phyloP scores from a whole-genome alignment of 2,888 invertebrate genomes.

The Eudemis profundana region DNA sequence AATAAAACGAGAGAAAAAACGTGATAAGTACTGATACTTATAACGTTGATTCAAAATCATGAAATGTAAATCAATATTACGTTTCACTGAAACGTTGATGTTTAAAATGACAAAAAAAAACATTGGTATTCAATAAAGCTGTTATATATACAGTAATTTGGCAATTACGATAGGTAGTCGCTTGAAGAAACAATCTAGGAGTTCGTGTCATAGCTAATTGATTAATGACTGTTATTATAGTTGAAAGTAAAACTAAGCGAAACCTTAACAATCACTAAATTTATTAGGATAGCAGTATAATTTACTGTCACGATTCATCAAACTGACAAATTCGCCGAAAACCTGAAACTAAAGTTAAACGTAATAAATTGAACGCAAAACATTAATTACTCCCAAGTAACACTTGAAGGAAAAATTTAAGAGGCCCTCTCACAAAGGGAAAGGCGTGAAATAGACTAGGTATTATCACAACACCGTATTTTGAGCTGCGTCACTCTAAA shows the following conservation, averaged over 20 bases:
- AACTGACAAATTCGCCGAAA: neutral
- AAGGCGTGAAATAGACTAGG: conserved; percentile 30
- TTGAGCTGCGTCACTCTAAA: neutral
- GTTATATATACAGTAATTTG: too few relatives aligned
- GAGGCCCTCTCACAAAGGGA: conserved; percentile 24
- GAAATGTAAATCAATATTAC: too few relatives aligned
- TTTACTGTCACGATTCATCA: neutral
- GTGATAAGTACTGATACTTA: too few relatives aligned
- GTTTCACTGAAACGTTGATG: too few relatives aligned
- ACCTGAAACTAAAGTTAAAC: neutral
- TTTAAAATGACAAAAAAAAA: too few relatives aligned
- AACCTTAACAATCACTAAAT: too few relatives aligned
- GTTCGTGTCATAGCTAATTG: neutral
- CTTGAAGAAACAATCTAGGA: neutral
- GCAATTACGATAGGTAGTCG: too few relatives aligned
- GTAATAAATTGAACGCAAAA: conserved; percentile 14
- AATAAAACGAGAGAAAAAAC: too few relatives aligned
- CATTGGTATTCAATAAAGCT: too few relatives aligned
- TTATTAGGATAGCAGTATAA: neutral
- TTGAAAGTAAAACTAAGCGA: neutral
- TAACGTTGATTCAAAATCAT: too few relatives aligned
- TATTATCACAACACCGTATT: conserved; percentile 10
- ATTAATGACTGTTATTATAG: neutral
- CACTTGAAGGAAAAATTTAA: conserved; percentile 28
- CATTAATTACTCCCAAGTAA: conserved; percentile 31